A percentile compares a stretch with the other conserved stretches of the same genome.
phyloP scores from a whole-genome alignment of 2,797 vertebrate species.

The Eulemur mongoz region DNA sequence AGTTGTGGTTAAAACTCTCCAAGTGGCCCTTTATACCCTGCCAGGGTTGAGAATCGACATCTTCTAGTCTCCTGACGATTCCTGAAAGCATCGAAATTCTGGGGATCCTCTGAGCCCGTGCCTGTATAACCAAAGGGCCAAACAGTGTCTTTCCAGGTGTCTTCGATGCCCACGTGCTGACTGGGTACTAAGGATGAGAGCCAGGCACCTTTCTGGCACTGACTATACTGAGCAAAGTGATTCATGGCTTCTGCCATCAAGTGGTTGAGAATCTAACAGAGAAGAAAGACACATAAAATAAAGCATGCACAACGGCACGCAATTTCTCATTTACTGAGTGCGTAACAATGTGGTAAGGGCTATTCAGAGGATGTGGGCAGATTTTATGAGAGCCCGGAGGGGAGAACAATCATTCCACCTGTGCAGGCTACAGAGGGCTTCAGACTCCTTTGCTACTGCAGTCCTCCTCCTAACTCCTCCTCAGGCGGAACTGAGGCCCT shows the following conservation, averaged over 20 bases:
- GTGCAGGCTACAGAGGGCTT: not conserved
- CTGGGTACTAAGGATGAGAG: not conserved
- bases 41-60: not conserved
- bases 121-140: not conserved
- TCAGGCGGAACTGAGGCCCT: not conserved
- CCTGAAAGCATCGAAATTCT: not conserved
- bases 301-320: not conserved
- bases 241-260: not conserved
- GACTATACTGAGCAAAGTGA: not conserved
- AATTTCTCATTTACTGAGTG: not conserved
- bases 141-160: not conserved
- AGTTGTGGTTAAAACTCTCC: not conserved
- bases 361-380: not conserved
- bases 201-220: not conserved
- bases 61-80: not conserved
- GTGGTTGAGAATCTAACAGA: not conserved
- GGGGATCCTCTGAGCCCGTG: too few species aligned
- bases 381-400: not conserved
- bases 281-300: not conserved
- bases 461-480: not conserved
- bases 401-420: not conserved
- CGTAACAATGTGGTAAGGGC: not conserved
- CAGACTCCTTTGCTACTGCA: not conserved
- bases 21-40: not conserved
- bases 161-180: not conserved